Base-by-base conservation (phyloP, 2,797 vertebrate genomes). In the Phrynocephalus vlangalii region DNA sequence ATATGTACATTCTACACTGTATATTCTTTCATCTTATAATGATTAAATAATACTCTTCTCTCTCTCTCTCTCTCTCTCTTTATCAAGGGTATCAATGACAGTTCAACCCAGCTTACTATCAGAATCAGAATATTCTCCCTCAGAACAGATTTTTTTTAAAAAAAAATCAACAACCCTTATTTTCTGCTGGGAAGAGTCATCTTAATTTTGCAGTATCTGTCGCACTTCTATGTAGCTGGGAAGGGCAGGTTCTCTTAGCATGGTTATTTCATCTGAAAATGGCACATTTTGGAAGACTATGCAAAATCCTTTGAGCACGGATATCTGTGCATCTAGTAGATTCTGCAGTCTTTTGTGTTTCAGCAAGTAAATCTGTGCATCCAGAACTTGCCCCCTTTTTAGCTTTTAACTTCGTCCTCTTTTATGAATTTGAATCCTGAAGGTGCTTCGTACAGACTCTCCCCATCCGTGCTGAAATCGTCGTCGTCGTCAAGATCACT, bases 391-490 rank as follows among this genome's bases (percentile, higher is more conserved):
- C 79, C 38, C 85, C 66, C 94, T 90, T 90, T 92, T 94, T 94
- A 96, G 89, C 94, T 90, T 93, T 84, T 24, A 33, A 79, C 5
- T 3, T 94, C 38, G 63, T 94, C 88, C 33, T 96, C 96, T 93
- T 97, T 98, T 91, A 97, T 95, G 79, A 97, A 97, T 90, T 97
- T 97, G 93, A 97, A 98, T 86, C 96, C 97, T 15, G 97, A 95
- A 0, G 97, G 95, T 0, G 96, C 97, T 94, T 98, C 98, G 85
- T 97, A 98, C 93, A 98, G 97, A 50, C 97, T 98, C 38, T 99
- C 98, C 5, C 98, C 98, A 0, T 99, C 98, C 0, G 97, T 98
- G 96, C 98, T 98, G 94, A 98, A 94, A 89, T 98, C 97, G 0
- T 98, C 97, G 0, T 98, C 98, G 0, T 98, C 96, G 0, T 97